These are phyloP conservation scores for Cephalopachus bancanus DNA, from an alignment of 2,797 vertebrate genomes.

Conservation along the genomic window DNA sequence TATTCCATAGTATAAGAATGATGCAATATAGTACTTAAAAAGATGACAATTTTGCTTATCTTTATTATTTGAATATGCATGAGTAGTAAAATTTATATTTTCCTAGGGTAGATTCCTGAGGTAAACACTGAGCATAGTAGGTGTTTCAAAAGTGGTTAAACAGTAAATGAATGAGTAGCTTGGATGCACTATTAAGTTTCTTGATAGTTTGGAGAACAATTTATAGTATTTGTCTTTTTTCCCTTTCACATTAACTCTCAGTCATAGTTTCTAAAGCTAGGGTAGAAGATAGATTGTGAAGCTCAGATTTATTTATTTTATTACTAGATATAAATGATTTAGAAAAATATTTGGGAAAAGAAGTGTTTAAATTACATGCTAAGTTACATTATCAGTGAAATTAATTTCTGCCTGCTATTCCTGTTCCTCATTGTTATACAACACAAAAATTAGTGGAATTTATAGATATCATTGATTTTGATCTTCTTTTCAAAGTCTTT, in stretches of 20 bases:
- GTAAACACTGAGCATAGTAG: neutral
- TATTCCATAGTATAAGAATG: neutral
- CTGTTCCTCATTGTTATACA: neutral
- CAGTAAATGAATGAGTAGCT: neutral
- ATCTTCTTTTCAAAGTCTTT: conserved; percentile 22
- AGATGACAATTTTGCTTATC: neutral
- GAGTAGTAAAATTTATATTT: conserved; percentile 1
- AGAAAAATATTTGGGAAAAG: neutral
- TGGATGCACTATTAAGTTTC: neutral
- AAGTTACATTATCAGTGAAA: conserved; percentile 20
- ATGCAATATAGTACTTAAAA: neutral
- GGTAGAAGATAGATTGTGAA: neutral
- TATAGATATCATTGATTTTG: neutral
- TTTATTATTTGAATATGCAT: conserved; percentile 32
- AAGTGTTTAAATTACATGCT: conserved; percentile 5
- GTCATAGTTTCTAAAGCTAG: neutral
- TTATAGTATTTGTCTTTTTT: neutral
- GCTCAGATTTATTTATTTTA: neutral
- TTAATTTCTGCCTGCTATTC: neutral
- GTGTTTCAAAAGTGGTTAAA: conserved; percentile 42
- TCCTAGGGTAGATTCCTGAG: neutral
- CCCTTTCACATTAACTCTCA: neutral
- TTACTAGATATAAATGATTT: neutral
- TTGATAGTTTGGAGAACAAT: conserved; percentile 25
- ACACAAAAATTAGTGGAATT: neutral